A percentile compares a stretch with the other conserved stretches of the same genome.
These are phyloP conservation scores for Ceyx cyanopectus DNA, from an alignment of 2,113 vertebrate genomes.

Conservation along the genomic window DNA sequence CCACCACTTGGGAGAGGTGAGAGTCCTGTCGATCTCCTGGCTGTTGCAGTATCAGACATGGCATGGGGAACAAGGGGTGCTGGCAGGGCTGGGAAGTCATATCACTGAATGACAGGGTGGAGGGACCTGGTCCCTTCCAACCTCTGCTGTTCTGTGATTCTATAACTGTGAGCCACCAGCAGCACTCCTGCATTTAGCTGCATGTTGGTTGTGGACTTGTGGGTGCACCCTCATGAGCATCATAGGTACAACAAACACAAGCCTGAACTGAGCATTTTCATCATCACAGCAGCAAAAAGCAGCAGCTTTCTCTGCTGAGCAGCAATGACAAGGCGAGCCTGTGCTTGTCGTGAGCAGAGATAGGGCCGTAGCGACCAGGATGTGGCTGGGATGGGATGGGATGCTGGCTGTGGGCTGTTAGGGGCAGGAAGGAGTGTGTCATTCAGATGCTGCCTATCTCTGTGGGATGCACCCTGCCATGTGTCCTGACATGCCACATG, in stretches of 20 bases:
- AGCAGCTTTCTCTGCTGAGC: neutral
- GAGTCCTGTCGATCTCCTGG: neutral
- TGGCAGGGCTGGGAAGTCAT: neutral
- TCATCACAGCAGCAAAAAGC: neutral
- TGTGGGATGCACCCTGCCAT: accelerated
- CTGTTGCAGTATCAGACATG: neutral
- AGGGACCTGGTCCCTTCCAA: neutral
- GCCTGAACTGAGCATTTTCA: neutral
- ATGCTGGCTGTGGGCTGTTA: neutral
- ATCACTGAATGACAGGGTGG: neutral
- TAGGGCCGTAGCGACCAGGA: neutral
- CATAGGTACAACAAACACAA: neutral
- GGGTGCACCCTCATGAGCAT: neutral
- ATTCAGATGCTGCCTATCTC: neutral
- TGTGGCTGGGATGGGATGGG: neutral
- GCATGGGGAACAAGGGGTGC: accelerated
- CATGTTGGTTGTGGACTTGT: neutral
- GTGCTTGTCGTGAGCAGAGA: neutral
- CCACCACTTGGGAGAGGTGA: neutral
- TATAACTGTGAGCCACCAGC: neutral
- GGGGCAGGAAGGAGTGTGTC: neutral
- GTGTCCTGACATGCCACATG: accelerated
- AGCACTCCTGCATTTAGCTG: neutral
- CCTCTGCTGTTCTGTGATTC: too few relatives aligned
- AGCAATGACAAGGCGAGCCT: neutral